Evolutionary conservation across 2,113 vertebrate genomes (phyloP).

Genomic region (Sinosuthora webbiana): DNA sequence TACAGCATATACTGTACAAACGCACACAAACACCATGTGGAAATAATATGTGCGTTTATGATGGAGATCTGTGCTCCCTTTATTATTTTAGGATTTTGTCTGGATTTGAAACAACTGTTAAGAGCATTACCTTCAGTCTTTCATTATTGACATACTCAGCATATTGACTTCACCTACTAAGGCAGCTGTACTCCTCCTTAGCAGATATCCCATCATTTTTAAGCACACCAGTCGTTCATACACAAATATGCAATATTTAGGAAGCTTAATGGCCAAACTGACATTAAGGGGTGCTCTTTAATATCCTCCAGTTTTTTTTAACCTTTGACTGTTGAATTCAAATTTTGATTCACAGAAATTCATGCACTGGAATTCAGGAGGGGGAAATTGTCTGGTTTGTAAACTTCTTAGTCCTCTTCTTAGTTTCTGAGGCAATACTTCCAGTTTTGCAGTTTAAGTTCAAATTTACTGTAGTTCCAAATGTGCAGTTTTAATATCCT

Average conservation of each 20-base stretch:
- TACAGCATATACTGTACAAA: conserved; percentile 18
- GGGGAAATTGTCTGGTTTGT: not conserved
- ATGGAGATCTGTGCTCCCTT: conserved; percentile 67
- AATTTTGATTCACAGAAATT: not conserved
- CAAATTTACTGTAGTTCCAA: not conserved
- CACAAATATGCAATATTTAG: not conserved
- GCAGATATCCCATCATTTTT: not conserved
- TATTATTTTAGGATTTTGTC: conserved; percentile 64
- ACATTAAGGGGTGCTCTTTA: not conserved
- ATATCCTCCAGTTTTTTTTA: not conserved
- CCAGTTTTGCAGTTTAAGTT: not conserved
- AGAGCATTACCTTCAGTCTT: conserved; percentile 36
- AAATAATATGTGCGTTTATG: conserved; percentile 69
- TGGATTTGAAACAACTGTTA: conserved; percentile 61
- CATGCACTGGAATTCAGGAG: not conserved
- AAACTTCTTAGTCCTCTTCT: not conserved
- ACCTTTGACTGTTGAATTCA: not conserved
- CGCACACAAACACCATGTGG: conserved; percentile 63
- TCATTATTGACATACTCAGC: conserved; percentile 5
- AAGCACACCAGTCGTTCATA: not conserved
- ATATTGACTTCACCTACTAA: conserved; percentile 24
- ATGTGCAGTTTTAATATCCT: not conserved
- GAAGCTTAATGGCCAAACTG: not conserved
- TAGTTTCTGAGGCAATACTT: not conserved
- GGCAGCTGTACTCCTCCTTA: not conserved